Evolutionary conservation across 2,888 invertebrate genomes (phyloP).

Genomic region (Eupelmus urozonus): DNA sequence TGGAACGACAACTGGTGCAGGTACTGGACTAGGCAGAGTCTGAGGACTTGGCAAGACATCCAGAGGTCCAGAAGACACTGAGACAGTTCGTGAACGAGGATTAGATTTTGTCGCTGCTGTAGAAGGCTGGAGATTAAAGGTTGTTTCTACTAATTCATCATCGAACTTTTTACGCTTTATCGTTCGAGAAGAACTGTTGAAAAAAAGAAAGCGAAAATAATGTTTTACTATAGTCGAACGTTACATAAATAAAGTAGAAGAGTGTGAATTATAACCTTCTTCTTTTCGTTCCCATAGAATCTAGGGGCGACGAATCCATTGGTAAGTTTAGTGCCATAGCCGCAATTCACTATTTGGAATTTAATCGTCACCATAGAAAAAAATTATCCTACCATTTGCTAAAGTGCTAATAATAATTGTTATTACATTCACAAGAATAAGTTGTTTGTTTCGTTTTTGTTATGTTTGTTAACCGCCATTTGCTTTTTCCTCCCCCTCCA

Average conservation of each 20-base stretch:
- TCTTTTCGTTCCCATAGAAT: slow-evolving; percentile 73
- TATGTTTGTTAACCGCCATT: slow-evolving; percentile 14
- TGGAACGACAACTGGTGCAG: slow-evolving; percentile 66
- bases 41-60: slow-evolving; percentile 68
- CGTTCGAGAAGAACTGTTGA: slow-evolving; percentile 90
- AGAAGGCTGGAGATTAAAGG: slow-evolving; percentile 75
- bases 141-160: slow-evolving; percentile 93
- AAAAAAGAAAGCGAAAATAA: not conserved
- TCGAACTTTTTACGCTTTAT: slow-evolving; percentile 97
- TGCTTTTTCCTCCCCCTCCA: slow-evolving; percentile 9
- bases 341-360: slow-evolving; percentile 37
- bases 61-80: slow-evolving; percentile 67
- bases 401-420: not conserved
- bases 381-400: no score
- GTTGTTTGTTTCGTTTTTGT: not conserved
- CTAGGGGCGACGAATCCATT: slow-evolving; percentile 70
- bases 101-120: slow-evolving; percentile 71
- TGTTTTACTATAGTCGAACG: no score
- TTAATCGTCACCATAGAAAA: not conserved
- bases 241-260: not conserved
- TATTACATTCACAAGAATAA: not conserved
- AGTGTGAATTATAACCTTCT: slow-evolving; percentile 68
- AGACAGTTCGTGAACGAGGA: slow-evolving; percentile 72
- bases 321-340: slow-evolving; percentile 67
- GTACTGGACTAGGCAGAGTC: slow-evolving; percentile 68